Base-by-base conservation (phyloP, 2,797 vertebrate species). In the Adelosebastes latens region DNA sequence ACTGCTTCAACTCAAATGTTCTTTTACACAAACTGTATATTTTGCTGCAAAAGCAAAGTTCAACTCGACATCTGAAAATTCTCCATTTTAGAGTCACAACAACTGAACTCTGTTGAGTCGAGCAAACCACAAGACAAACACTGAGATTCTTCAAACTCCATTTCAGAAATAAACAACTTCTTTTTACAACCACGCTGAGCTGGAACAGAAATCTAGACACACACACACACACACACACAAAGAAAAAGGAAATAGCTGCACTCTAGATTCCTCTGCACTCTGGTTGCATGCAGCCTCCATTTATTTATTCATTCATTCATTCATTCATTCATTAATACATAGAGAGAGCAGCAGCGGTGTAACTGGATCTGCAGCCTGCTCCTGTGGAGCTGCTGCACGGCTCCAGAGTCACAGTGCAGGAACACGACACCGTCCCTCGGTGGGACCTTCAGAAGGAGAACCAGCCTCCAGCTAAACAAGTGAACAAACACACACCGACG, bases 291-390 rank as follows among this genome's bases (percentile, higher is more conserved):
- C 58, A 27, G 67, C 22, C 29, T 31, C 29, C 29, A 31, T 31
- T 31, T n/a, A n/a, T n/a, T n/a, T n/a, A n/a, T n/a, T n/a, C n/a
- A n/a, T n/a, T 14, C 36, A 34, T 34, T 34, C 32, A 39, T 39
- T 39, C 39, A 42, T 42, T 16, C 49, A 42, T 42, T 49, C 42
- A 2, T 46, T 62, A 62, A 80, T 8, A 11, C 5, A 39, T 39
- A 14, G 36, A n/a, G n/a, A 22, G 18, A 52, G 49, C 39, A 22
- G 12, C 53, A 4, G 46, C 2, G 42, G 1, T 61, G 87, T 69
- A 83, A 90, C 79, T 39, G 67, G 85, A 91, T 63, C 69, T 1
- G 49, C 39, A 25, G 71, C 60, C 18, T 42, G 82, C 85, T 82
- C 79, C 86, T 39, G 79, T 56, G 11, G 63, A 81, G 53, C 75